phyloP scores from a whole-genome alignment of 1,140 invertebrate species.

The Lasaia peninsularis region DNA sequence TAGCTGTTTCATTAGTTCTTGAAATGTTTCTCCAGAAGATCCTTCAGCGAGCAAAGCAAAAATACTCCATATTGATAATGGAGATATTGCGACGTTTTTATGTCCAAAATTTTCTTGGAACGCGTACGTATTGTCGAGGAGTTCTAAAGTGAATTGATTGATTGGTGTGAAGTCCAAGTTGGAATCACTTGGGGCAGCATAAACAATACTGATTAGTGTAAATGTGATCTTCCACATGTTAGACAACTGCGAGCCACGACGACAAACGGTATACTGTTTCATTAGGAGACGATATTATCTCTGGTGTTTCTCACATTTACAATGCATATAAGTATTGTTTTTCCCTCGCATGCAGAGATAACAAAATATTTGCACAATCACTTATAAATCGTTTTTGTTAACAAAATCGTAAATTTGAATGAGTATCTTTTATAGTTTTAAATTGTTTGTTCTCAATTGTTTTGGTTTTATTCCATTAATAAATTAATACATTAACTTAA shows the following conservation, averaged over 20 bases:
- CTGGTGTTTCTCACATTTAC: conserved; percentile 54
- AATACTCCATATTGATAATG: conserved; percentile 74
- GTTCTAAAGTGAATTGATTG: conserved; percentile 53
- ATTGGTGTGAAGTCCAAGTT: conserved; percentile 41
- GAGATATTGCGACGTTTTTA: conserved; percentile 65
- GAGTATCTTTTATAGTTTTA: neutral
- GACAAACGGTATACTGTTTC: conserved; percentile 43
- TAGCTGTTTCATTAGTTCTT: conserved; percentile 65
- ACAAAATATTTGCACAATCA: conserved; percentile 25
- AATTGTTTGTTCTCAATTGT: neutral
- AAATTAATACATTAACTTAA: too few species aligned
- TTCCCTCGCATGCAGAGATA: conserved; percentile 21
- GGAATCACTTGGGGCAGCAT: conserved; percentile 36
- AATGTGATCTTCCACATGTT: conserved; percentile 46
- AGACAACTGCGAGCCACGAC: conserved; percentile 35
- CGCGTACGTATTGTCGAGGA: conserved; percentile 54
- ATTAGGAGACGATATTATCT: conserved; percentile 40
- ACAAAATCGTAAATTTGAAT: too few species aligned
- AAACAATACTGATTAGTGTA: conserved; percentile 38
- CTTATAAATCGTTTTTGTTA: neutral
- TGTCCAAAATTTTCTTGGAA: conserved; percentile 54
- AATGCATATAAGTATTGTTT: conserved; percentile 53
- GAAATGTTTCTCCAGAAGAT: conserved; percentile 67
- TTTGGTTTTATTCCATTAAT: too few species aligned
- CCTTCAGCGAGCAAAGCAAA: conserved; percentile 75